Base-by-base conservation (phyloP, 2,888 invertebrate species). In the Sabellastarte sp. region DNA sequence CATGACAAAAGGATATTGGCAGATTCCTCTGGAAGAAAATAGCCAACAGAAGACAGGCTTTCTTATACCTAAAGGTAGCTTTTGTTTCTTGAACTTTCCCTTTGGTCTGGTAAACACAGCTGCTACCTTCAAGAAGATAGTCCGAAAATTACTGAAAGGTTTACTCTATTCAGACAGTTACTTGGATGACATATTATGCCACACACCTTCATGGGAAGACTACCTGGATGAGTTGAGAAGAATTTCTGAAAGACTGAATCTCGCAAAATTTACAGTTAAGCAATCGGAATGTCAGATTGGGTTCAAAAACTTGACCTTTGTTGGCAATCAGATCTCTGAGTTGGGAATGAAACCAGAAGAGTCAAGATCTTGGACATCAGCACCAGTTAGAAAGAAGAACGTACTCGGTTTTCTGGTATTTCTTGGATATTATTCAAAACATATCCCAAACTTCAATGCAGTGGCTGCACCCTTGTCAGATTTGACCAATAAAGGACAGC, bases 1-100 rank as follows among this genome's bases (percentile, higher is more conserved):
- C 53, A 15, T 53, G 15, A 15, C 53, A 53, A 53, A 53, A 53
- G 53, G 53, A 15, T 53, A 53, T 24, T 53, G 26, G 53, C 53
- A 53, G 26, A 24, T 53, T 24, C 53, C 53, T 53, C 5, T 53
- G 15, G 24, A 5, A 53, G 20, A 53, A 53, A 5, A 24, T 24
- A 5, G 24, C 15, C 15, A 24, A 53, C 5, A 53, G 5, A 20
- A 20, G 20, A 53, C 53, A 20, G 53, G 10, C 26, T 53, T 53
- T 24, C 5, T 10, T 20, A 20, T 5, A 24, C 53, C 53, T 20
- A 24, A 53, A 15, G 53, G 26, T 5, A 53, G 53, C n/a, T 41
- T 15, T 20, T 20, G 41, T 15, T 41, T 41, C 41, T 15, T 20
- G 20, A 41, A 20, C 10, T 15, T 10, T 41, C 41, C 41, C 20